Percentiles rank a stretch among this genome's conserved stretches.
Evolutionary conservation across 1,140 invertebrate genomes (phyloP).

Genomic region (Luehdorfia chinensis): DNA sequence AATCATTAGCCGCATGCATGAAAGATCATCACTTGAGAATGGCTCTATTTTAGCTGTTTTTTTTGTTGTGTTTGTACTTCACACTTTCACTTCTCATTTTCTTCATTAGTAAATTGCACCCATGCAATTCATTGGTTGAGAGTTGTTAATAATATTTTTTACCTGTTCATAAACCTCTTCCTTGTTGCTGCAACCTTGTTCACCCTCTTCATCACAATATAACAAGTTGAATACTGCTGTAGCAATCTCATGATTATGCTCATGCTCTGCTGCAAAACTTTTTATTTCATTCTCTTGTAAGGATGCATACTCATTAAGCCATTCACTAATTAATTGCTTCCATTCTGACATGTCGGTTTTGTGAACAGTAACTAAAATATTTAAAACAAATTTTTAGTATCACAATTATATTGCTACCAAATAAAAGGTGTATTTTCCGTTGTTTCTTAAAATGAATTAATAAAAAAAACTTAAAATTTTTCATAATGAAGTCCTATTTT

Average conservation of each 20-base stretch:
- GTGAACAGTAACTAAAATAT: constrained; percentile 3
- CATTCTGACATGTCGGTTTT: constrained; percentile 79
- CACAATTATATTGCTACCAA: background rate
- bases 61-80: too few species aligned
- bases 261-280: constrained; percentile 86
- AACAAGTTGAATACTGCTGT: constrained; percentile 78
- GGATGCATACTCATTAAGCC: constrained; percentile 87
- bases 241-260: constrained; percentile 89
- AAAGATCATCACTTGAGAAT: too few species aligned
- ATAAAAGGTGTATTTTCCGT: too few species aligned
- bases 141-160: constrained; percentile 11
- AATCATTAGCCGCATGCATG: too few species aligned
- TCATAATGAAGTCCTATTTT: too few species aligned
- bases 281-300: constrained; percentile 85
- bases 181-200: constrained; percentile 25
- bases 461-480: too few species aligned
- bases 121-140: too few species aligned
- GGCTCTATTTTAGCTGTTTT: too few species aligned
- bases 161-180: constrained; percentile 51
- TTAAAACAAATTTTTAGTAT: constrained; percentile 1
- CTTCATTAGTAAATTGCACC: too few species aligned
- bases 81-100: too few species aligned
- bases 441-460: too few species aligned
- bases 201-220: constrained; percentile 45
- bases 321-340: constrained; percentile 85